phyloP scores from a whole-genome alignment of 2,113 vertebrate genomes.

The Halcyon malimbica region DNA sequence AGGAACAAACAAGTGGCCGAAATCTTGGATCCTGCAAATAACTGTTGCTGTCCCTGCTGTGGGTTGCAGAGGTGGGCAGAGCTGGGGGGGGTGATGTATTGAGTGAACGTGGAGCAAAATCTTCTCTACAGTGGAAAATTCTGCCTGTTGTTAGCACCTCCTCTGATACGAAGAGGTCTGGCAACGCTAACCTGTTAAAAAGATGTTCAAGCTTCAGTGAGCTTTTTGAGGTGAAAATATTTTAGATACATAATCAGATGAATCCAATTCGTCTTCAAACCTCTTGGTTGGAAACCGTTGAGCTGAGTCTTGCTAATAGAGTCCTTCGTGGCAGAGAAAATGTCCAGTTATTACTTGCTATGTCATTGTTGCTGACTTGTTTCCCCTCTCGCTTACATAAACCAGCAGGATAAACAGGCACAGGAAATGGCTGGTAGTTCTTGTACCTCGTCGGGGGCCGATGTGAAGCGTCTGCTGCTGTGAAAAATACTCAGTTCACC shows the following conservation, averaged over 20 bases:
- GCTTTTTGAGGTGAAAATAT: neutral
- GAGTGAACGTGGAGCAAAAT: neutral
- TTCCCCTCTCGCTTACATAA: slow-evolving; percentile 17
- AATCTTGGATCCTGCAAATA: neutral
- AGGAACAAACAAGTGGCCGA: neutral
- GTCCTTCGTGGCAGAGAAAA: neutral
- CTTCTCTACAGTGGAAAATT: neutral
- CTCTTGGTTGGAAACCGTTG: neutral
- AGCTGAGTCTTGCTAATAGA: neutral
- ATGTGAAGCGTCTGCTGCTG: neutral
- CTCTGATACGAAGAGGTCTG: neutral
- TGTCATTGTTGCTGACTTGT: slow-evolving; percentile 17
- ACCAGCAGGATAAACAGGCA: slow-evolving; percentile 5
- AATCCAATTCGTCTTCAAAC: neutral
- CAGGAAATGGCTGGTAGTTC: neutral
- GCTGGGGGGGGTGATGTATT: neutral
- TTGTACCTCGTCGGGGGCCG: neutral
- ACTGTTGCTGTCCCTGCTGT: neutral
- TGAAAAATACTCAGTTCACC: neutral
- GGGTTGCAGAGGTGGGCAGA: neutral
- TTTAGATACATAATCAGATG: rapidly evolving
- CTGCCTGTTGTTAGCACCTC: neutral
- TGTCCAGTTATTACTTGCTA: neutral
- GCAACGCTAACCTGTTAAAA: neutral
- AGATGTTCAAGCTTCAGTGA: neutral